phyloP scores from a whole-genome alignment of 1,140 invertebrate species.

The Intoshia linei region DNA sequence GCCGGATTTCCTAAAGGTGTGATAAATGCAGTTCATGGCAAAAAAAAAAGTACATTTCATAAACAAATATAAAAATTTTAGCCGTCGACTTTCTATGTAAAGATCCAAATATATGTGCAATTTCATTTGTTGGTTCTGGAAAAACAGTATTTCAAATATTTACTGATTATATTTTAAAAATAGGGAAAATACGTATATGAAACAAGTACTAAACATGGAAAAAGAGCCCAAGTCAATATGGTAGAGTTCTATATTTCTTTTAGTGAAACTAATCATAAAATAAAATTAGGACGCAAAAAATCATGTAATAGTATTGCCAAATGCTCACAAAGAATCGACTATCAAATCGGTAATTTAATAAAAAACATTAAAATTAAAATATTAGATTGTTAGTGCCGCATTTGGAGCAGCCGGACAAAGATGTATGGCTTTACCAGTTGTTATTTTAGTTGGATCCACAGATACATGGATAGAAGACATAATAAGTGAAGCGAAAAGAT shows the following conservation, averaged over 20 bases:
- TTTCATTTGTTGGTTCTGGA: slow-evolving; percentile 91
- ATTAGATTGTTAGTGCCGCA: slow-evolving; percentile 48
- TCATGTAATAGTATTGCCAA: slow-evolving; percentile 72
- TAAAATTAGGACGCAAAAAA: slow-evolving; percentile 52
- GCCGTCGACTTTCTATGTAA: slow-evolving; percentile 87
- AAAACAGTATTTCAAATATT: slow-evolving; percentile 34
- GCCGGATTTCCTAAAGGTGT: slow-evolving; percentile 67
- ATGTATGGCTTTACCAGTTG: slow-evolving; percentile 90
- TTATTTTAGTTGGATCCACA: slow-evolving; percentile 71
- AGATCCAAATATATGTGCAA: slow-evolving; percentile 65
- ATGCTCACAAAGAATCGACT: slow-evolving; percentile 82
- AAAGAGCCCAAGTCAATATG: slow-evolving; percentile 88
- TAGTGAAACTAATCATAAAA: slow-evolving; percentile 3
- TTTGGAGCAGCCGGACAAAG: slow-evolving; percentile 60
- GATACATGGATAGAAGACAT: slow-evolving; percentile 72
- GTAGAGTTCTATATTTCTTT: slow-evolving; percentile 9
- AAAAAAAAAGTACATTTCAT: slow-evolving; percentile 31
- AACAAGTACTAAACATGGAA: slow-evolving; percentile 50
- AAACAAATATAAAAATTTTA: slow-evolving; percentile 9
- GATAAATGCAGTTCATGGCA: slow-evolving; percentile 77
- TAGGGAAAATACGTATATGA: slow-evolving; percentile 79
- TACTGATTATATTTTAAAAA: slow-evolving; percentile 8
- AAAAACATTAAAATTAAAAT: background rate
- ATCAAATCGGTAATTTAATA: slow-evolving; percentile 30
- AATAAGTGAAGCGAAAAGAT: slow-evolving; percentile 43